Base-by-base conservation (phyloP, 1,140 invertebrate species). In the Drosophila repletoides region DNA sequence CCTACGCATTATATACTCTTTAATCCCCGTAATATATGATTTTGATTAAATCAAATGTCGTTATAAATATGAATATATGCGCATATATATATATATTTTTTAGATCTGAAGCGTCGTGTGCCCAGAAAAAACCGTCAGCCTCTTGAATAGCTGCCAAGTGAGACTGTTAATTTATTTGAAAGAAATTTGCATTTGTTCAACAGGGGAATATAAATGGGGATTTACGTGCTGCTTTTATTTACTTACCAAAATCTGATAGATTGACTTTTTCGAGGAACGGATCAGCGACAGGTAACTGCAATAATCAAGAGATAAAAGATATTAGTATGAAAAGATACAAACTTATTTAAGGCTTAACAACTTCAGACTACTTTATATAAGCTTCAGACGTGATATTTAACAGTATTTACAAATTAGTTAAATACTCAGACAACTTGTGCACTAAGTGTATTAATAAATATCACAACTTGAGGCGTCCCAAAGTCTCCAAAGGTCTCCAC, bases 231-330 rank as follows among this genome's bases (percentile, higher is more conserved):
- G 5, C 48, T 60, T 22, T 40, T 15, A 28, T 33, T 52, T 51
- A 94, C 95, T 95, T 91, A 97, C 95, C 95, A 81, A 96, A 92
- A 92, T 96, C 95, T 17, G 94, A 95, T 43, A 96, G 92, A 80
- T 93, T 95, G 72, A 96, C 94, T 92, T 96, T 96, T 90, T 97
- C 96, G 90, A 97, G 90, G 91, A 97, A 97, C 15, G 96, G 96
- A 92, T 97, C 96, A 12, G 95, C 95, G 5, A 96, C 95, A 33
- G 96, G 96, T 81, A 97, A 92, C 96, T 97, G 93, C 36, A 96
- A 95, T 29, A 9, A 52, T 26, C 38, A 40, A 26, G 5, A 12
- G 24, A 52, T 29, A n/a, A 24, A n/a, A 15, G 46, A 34, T 19
- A 14, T 5, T 56, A 34, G 63, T 74, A 90, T 91, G 91, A 74